Base-by-base conservation (phyloP, 1,140 invertebrate species). In the Tetragnatha versicolor region DNA sequence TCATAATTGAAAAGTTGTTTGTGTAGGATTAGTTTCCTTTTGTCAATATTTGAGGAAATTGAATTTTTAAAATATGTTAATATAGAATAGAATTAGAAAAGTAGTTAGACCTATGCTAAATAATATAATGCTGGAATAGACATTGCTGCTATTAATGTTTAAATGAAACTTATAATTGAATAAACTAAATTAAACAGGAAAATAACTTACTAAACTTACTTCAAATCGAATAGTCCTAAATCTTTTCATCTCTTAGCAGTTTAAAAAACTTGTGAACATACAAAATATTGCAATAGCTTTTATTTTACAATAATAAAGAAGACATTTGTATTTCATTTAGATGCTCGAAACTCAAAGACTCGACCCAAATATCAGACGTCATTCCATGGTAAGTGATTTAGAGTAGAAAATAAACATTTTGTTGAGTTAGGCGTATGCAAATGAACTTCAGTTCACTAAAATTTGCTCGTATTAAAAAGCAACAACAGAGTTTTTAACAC, bases 311-410 rank as follows among this genome's bases (percentile, higher is more conserved):
- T 47, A 20, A 17, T 47, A 47, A 47, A 47, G 20, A n/a, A n/a
- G n/a, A n/a, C n/a, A n/a, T n/a, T n/a, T n/a, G n/a, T n/a, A 39
- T n/a, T 39, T 20, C 29, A 12, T 66, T 55, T 63, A 77, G 73
- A 77, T 77, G 73, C 73, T 77, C 33, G 73, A 77, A 77, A 22
- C 60, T 12, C 73, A 77, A 65, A 77, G 73, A 33, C 47, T 77
- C 42, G 73, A 77, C 35, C 73, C 73, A 9, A 77, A 42, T 42
- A 66, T 65, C 42, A 65, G 73, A 22, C 61, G 73, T 14, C 73
- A 77, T 77, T 77, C 73, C 27, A 77, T 77, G 73, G 73, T 77
- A 42, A 65, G 47, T 61, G 6, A 2, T 53, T 47, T 66, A 31
- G n/a, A n/a, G n/a, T n/a, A n/a, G n/a, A n/a, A n/a, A n/a, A n/a